Conservation (phyloP, 2,888 invertebrate species). For the Keiferia lycopersicella region DNA sequence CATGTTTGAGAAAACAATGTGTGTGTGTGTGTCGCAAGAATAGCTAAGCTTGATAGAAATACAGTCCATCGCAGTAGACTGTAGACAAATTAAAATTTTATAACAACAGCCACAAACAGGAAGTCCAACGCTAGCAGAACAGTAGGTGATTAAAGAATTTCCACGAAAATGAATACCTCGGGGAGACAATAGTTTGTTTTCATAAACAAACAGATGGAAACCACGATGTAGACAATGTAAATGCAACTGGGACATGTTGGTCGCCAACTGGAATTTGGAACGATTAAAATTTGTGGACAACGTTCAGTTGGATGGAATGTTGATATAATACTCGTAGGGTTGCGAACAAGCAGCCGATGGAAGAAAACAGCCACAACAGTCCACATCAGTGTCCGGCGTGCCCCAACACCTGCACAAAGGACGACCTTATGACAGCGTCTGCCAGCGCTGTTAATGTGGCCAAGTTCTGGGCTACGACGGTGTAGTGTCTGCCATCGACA, state of each 20-base stretch:
- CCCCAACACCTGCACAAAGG: too few species aligned
- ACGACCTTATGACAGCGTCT: too few species aligned
- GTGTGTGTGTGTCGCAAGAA: not conserved
- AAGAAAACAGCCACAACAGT: too few species aligned
- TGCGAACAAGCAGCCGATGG: too few species aligned
- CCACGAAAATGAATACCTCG: slow-evolving; percentile 13
- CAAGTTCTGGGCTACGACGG: too few species aligned
- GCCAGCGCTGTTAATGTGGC: too few species aligned
- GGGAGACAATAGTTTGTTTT: slow-evolving; percentile 14
- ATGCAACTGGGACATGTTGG: slow-evolving; percentile 1
- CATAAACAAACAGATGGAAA: slow-evolving; percentile 4
- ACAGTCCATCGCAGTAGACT: not conserved
- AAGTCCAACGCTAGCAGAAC: not conserved
- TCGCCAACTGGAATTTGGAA: not conserved
- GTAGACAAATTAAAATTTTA: not conserved
- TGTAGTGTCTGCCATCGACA: too few species aligned
- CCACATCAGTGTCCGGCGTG: too few species aligned
- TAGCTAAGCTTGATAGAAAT: too few species aligned
- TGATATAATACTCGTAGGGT: too few species aligned
- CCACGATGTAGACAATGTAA: slow-evolving; percentile 3
- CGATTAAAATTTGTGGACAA: slow-evolving; percentile 14
- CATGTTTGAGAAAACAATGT: too few species aligned
- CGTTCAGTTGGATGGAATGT: not conserved
- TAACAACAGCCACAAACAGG: not conserved
- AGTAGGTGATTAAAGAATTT: slow-evolving; percentile 14